Base-by-base conservation (phyloP, 2,888 invertebrate genomes). In the Suillia variegata region DNA sequence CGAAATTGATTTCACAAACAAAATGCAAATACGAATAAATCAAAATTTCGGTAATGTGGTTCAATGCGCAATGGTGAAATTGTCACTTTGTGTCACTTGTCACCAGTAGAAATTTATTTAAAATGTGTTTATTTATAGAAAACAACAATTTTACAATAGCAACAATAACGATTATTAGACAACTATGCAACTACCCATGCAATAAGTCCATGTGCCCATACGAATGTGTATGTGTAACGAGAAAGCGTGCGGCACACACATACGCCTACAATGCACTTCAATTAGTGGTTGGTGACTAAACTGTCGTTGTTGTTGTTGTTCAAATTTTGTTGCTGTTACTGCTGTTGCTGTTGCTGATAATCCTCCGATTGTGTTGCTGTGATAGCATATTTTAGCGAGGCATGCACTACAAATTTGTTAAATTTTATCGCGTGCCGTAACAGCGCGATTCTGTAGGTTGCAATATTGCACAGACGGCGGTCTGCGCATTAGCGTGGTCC, bases 271-370 rank as follows among this genome's bases (percentile, higher is more conserved):
- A 20, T 45, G 45, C 45, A 63, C 66, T 73, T 63, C 70, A 72
- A 71, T 72, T 71, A 70, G 64, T 64, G 65, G 67, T 60, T 64
- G 61, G 67, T 65, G 58, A 62, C 68, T 61, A 64, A 67, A 67
- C 64, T 57, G 58, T 56, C 59, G 60, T 61, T 61, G 54, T 55
- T 62, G 54, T 33, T 47, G 52, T 15, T 56, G 48, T 26, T 8
- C 54, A 10, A 10, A 5, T 26, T 10, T 38, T 38, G 57, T 13
- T 56, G 20, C 13, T 48, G 48, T 15, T 33, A 54, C 15, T 38
- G 38, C 38, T n/a, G 57, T 34, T 10, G 38, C 6, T 45, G 45
- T 20, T 20, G 18, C 18, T 45, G 45, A 18, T 45, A 45, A 17
- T 45, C 20, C 5, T 6, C 3, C 45, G 45, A 45, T 45, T 45